These are phyloP conservation scores for Bothrops jararaca DNA, from an alignment of 2,113 vertebrate species.

Conservation along the genomic window DNA sequence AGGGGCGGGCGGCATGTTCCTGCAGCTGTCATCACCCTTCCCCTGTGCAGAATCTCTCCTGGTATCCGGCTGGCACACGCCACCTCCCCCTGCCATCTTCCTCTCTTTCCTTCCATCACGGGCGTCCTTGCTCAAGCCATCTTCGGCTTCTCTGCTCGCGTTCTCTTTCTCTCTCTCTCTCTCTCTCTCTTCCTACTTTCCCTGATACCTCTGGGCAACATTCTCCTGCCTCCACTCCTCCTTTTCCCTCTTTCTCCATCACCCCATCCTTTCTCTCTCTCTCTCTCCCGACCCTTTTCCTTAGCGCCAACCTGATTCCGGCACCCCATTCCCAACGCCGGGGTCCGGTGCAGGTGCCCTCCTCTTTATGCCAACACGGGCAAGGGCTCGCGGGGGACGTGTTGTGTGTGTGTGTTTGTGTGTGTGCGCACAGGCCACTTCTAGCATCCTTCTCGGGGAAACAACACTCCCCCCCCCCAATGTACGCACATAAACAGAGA, in stretches of 20 bases:
- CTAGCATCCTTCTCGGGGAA: neutral
- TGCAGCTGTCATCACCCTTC: constrained; percentile 31
- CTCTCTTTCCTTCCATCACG: neutral
- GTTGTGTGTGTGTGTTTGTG: neutral
- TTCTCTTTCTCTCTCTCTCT: constrained; percentile 26
- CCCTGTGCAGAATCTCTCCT: constrained; percentile 22
- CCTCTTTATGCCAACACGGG: constrained; percentile 15
- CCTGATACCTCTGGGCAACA: constrained; percentile 53
- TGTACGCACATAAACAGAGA: neutral
- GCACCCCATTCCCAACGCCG: constrained; percentile 11
- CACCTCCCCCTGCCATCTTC: constrained; percentile 4
- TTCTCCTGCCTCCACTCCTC: constrained; percentile 43
- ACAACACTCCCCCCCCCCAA: neutral
- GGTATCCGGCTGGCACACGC: constrained; percentile 28
- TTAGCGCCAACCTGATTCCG: constrained; percentile 14
- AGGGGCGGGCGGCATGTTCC: constrained; percentile 27
- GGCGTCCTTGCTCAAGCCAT: constrained; percentile 26
- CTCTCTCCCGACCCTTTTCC: constrained; percentile 39
- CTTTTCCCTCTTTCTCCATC: constrained; percentile 25
- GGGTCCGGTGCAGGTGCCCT: constrained; percentile 7
- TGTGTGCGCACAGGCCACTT: neutral
- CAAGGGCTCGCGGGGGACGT: neutral
- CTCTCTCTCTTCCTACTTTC: neutral
- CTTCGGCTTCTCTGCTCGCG: constrained; percentile 26
- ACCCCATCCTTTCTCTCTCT: constrained; percentile 19